phyloP scores from a whole-genome alignment of 2,888 invertebrate genomes.

The Drosophila pegasa region DNA sequence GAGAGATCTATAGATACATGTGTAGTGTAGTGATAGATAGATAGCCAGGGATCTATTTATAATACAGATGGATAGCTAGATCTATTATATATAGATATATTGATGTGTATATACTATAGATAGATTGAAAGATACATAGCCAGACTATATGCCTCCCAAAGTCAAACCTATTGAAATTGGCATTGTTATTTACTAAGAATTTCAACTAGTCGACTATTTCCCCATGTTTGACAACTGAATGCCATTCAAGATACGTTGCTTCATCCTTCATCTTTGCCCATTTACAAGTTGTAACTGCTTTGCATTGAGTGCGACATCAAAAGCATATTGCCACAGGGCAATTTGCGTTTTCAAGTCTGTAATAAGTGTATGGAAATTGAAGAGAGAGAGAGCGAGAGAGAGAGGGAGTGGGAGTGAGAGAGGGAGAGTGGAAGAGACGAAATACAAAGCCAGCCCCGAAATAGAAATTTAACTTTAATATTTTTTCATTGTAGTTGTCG shows the following conservation, averaged over 20 bases:
- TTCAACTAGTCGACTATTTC: background rate
- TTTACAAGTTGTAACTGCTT: conserved; percentile 2
- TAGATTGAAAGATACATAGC: too few relatives aligned
- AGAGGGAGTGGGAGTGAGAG: background rate
- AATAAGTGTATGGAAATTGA: conserved; percentile 20
- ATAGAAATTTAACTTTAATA: conserved; percentile 16
- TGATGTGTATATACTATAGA: too few relatives aligned
- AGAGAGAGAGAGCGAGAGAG: background rate
- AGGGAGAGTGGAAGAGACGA: background rate
- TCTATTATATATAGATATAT: too few relatives aligned
- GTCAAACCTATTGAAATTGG: background rate
- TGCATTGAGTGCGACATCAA: conserved; percentile 23
- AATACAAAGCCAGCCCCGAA: background rate
- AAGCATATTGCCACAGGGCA: conserved; percentile 17
- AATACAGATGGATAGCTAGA: background rate
- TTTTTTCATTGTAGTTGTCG: conserved; percentile 13
- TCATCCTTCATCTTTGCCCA: background rate
- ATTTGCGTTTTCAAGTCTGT: conserved; percentile 1
- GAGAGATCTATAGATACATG: too few relatives aligned
- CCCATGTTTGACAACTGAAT: background rate
- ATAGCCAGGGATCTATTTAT: too few relatives aligned
- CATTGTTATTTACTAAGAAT: background rate
- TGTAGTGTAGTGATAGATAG: too few relatives aligned
- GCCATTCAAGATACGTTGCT: background rate
- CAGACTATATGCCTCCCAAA: too few relatives aligned